Evolutionary conservation across 2,113 vertebrate species (phyloP).

Genomic region (Proterorhinus semilunaris): DNA sequence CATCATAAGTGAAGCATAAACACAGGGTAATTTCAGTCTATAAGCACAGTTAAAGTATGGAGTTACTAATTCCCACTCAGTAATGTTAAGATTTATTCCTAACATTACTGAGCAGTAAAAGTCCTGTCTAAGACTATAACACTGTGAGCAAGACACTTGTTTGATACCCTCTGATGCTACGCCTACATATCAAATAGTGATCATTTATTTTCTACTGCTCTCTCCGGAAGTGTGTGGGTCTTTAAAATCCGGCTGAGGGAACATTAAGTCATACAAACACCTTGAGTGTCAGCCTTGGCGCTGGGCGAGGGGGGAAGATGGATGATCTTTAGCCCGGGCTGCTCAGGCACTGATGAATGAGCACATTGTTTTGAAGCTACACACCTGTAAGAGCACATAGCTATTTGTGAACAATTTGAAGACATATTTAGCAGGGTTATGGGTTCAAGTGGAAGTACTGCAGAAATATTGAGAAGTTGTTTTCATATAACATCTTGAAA

Average conservation of each 20-base stretch:
- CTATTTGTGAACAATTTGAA: conserved; percentile 11
- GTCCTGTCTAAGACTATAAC: too few species aligned
- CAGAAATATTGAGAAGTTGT: background rate
- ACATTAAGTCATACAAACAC: conserved; percentile 81
- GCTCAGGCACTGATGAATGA: conserved; percentile 72
- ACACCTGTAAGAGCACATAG: conserved; percentile 5
- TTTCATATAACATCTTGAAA: background rate
- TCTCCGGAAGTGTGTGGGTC: conserved; percentile 17
- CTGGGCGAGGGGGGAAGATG: conserved; percentile 65
- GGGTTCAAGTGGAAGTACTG: background rate
- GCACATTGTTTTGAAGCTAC: conserved; percentile 65
- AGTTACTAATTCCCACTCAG: too few species aligned
- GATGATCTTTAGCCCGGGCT: conserved; percentile 61
- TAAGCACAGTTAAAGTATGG: too few species aligned
- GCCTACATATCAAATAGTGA: too few species aligned
- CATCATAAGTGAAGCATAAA: too few species aligned
- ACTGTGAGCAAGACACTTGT: too few species aligned
- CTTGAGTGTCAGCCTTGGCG: conserved; percentile 78
- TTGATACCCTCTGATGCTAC: too few species aligned
- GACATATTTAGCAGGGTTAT: background rate
- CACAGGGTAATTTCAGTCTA: too few species aligned
- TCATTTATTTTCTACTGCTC: background rate
- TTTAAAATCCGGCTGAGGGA: conserved; percentile 59
- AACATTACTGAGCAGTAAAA: too few species aligned
- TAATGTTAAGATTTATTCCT: too few species aligned